These are phyloP conservation scores for Thecocarcelia acutangulata DNA, from an alignment of 2,888 invertebrate genomes.

Conservation along the genomic window DNA sequence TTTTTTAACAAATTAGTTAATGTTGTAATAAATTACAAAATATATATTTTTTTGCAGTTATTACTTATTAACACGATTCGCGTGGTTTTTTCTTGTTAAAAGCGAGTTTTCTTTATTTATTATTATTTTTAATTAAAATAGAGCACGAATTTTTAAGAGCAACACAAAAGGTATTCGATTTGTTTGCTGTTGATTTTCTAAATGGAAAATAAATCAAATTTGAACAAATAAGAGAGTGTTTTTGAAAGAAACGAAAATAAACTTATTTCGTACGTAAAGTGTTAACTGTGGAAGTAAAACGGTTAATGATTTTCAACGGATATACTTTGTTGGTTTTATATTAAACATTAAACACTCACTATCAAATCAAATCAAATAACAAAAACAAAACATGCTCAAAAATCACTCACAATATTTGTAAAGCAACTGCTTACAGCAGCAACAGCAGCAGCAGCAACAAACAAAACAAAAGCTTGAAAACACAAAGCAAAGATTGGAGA, in stretches of 20 bases:
- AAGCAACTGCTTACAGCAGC: background rate
- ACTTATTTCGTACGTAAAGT: constrained; percentile 53
- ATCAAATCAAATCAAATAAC: constrained; percentile 52
- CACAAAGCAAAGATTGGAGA: constrained; percentile 22
- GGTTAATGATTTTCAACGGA: constrained; percentile 72
- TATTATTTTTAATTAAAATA: constrained; percentile 37
- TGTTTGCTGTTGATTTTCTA: constrained; percentile 8
- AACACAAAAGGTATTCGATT: constrained; percentile 11
- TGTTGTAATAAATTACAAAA: constrained; percentile 63
- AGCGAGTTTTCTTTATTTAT: constrained; percentile 7
- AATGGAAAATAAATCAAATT: constrained; percentile 26
- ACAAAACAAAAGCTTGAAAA: constrained; percentile 32
- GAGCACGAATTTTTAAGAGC: constrained; percentile 19
- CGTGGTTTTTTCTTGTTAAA: constrained; percentile 37
- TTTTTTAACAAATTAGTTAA: constrained; percentile 47
- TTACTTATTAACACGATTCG: constrained; percentile 47
- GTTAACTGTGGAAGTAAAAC: constrained; percentile 71
- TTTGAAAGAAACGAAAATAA: constrained; percentile 20
- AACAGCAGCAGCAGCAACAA: background rate
- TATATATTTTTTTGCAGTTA: constrained; percentile 35
- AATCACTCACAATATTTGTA: constrained; percentile 48
- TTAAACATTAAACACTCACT: constrained; percentile 68
- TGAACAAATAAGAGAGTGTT: constrained; percentile 37
- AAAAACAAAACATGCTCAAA: constrained; percentile 51
- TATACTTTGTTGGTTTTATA: constrained; percentile 73